Evolutionary conservation across 2,113 vertebrate genomes (phyloP).

Genomic region (Rhea pennata): DNA sequence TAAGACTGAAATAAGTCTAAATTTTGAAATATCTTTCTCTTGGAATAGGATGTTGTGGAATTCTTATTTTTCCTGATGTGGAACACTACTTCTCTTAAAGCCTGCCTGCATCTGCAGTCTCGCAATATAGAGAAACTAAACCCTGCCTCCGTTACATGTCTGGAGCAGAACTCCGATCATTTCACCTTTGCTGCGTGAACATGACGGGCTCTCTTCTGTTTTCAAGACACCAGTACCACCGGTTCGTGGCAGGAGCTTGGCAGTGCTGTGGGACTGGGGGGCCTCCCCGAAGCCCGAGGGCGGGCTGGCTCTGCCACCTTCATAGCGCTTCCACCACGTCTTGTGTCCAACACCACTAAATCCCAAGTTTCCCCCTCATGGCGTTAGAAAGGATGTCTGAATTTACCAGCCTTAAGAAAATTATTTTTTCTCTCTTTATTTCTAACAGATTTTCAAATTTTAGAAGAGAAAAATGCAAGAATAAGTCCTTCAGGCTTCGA

Average conservation of each 20-base stretch:
- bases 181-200: neutral
- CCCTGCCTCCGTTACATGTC: neutral
- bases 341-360: constrained; percentile 7
- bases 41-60: neutral
- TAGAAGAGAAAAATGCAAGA: neutral
- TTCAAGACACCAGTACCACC: neutral
- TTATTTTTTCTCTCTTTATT: neutral
- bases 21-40: neutral
- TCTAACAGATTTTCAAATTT: neutral
- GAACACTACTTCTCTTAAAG: neutral
- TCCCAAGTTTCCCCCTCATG: neutral
- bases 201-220: neutral
- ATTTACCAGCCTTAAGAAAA: neutral
- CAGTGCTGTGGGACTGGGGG: neutral
- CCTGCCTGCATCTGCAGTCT: neutral
- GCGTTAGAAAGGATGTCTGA: neutral
- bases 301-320: neutral
- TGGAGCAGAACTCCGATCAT: neutral
- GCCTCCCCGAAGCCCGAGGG: neutral
- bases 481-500: neutral
- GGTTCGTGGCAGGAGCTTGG: neutral
- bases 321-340: neutral
- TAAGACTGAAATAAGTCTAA: neutral
- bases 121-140: neutral
- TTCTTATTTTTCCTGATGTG: neutral